These are phyloP conservation scores for Trissoscelio sp. DNA, from an alignment of 2,888 invertebrate genomes.

Conservation along the genomic window DNA sequence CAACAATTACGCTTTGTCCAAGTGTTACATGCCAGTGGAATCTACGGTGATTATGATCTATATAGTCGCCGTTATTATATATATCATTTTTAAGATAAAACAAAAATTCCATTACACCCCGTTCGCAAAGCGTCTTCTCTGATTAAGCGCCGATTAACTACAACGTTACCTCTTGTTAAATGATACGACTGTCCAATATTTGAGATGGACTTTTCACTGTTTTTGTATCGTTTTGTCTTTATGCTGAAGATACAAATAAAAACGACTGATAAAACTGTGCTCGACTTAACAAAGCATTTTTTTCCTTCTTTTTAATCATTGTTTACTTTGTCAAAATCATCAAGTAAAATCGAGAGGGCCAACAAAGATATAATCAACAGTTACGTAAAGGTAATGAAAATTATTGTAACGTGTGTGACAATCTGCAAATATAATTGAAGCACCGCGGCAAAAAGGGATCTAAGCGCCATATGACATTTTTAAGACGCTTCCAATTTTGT, in stretches of 20 bases:
- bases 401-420: neutral
- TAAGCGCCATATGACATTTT: no score
- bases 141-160: slow-evolving; percentile 47
- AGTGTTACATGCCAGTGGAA: slow-evolving; percentile 94
- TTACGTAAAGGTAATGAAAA: slow-evolving; percentile 29
- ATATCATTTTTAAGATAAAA: slow-evolving; percentile 75
- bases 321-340: neutral
- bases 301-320: neutral
- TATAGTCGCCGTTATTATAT: slow-evolving; percentile 83
- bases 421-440: no score
- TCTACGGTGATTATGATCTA: slow-evolving; percentile 88
- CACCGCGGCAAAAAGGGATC: no score
- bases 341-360: neutral
- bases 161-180: slow-evolving; percentile 19
- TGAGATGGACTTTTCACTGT: slow-evolving; percentile 2
- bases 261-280: slow-evolving; percentile 32
- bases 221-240: slow-evolving; percentile 33
- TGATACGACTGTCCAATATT: slow-evolving; percentile 13
- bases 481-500: no score
- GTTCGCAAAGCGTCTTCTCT: slow-evolving; percentile 73
- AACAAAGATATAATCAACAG: neutral
- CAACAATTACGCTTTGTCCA: slow-evolving; percentile 88
- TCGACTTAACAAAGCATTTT: slow-evolving; percentile 5
- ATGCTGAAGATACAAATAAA: slow-evolving; percentile 15
- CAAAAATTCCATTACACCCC: slow-evolving; percentile 71